Base-by-base conservation (phyloP, 2,797 vertebrate genomes). In the Erpetoichthys calabaricus region DNA sequence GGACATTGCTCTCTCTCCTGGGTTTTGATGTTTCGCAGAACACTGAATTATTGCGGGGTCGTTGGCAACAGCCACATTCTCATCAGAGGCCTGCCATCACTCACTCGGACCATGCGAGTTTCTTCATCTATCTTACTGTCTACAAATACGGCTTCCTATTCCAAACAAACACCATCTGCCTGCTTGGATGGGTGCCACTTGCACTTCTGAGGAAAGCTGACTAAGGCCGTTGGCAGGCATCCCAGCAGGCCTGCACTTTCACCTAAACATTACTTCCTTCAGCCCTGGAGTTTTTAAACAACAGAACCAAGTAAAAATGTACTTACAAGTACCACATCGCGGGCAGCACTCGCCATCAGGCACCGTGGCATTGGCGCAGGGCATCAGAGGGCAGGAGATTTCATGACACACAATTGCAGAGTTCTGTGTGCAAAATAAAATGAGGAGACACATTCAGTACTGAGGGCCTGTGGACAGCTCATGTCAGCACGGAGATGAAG, bases 311-410 rank as follows among this genome's bases (percentile, higher is more conserved):
- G 25, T 25, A 25, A 25, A 25, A 25, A 25, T 25, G 25, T 56
- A 89, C 94, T 86, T 86, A 99, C 96, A 80, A 44, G 73, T 66
- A 70, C 70, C 81, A 58, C 96, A 99, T 60, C 91, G 88, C 8
- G 94, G 95, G 72, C 96, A 99, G 80, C 96, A 99, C 72, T 99
- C 94, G 60, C 96, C 96, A 3, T 99, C 94, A 0, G 91, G 92
- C 62, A 98, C 88, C 0, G 92, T 96, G 70, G 92, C 93, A 1
- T 98, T 98, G 60, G 89, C 84, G 60, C 95, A 99, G 53, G 91
- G 91, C 74, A 98, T 88, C 59, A 96, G 85, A 58, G 96, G 96
- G 58, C 96, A 99, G 65, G 94, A 96, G 63, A 97, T 91, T 68
- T 97, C 92, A 62, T 89, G 92, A 70, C 96, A 99, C 66, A 97